phyloP scores from a whole-genome alignment of 1,140 invertebrate species.

The Pogonomyrmex californicus region DNA sequence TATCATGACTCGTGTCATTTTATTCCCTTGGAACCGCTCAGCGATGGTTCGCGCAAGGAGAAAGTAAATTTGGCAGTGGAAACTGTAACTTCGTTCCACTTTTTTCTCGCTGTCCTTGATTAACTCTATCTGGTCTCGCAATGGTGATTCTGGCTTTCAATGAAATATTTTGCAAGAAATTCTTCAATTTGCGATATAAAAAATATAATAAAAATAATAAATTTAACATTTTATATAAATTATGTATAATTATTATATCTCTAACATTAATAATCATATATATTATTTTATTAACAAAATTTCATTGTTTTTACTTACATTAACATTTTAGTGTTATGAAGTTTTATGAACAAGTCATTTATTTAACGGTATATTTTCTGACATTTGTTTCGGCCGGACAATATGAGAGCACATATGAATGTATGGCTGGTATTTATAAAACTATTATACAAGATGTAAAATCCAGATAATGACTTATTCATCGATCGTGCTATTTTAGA shows the following conservation, averaged over 20 bases:
- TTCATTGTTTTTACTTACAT: not conserved
- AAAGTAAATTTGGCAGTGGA: slow-evolving; percentile 34
- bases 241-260: not conserved
- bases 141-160: not conserved
- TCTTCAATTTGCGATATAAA: not conserved
- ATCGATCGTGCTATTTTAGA: not conserved
- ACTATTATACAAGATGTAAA: slow-evolving; percentile 27
- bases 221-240: not conserved
- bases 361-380: slow-evolving; percentile 12
- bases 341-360: not conserved
- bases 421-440: not conserved
- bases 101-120: slow-evolving; percentile 5
- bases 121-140: not conserved
- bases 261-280: not conserved
- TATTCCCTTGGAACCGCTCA: not conserved
- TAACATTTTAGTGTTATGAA: too few species aligned
- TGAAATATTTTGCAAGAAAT: not conserved
- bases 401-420: not conserved
- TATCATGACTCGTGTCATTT: slow-evolving; percentile 16
- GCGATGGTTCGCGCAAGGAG: slow-evolving; percentile 3
- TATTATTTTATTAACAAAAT: not conserved
- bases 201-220: not conserved
- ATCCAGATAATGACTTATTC: slow-evolving; percentile 1
- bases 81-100: slow-evolving; percentile 21
- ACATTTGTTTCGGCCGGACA: not conserved